A percentile compares a stretch with the other conserved stretches of the same genome.
phyloP scores from a whole-genome alignment of 2,797 vertebrate genomes.

The Neoniphon sammara region DNA sequence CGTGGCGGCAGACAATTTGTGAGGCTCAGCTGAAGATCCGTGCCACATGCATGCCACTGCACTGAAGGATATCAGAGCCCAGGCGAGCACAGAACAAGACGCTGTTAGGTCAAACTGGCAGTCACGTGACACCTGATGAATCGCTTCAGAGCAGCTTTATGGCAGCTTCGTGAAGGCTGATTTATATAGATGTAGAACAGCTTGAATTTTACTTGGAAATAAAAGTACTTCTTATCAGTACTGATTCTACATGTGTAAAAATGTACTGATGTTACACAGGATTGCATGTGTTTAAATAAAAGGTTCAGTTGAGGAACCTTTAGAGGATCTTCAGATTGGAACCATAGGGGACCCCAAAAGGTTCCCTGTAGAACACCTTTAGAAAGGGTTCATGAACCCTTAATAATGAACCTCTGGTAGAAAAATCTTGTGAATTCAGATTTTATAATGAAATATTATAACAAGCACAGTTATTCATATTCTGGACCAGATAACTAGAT shows the following conservation, averaged over 20 bases:
- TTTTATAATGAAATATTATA: not conserved
- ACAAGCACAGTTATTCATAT: not conserved
- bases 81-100: slow-evolving; percentile 3
- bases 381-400: not conserved
- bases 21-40: slow-evolving; percentile 82
- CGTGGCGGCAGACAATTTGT: slow-evolving; percentile 70
- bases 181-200: not conserved
- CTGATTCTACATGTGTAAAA: not conserved
- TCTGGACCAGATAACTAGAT: too few species aligned
- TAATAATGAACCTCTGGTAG: too few species aligned
- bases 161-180: not conserved
- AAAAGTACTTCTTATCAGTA: not conserved
- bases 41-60: slow-evolving; percentile 69
- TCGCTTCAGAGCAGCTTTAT: not conserved
- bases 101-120: slow-evolving; percentile 9
- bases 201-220: not conserved
- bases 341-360: not conserved
- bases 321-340: not conserved
- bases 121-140: slow-evolving; percentile 31
- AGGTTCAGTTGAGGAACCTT: not conserved
- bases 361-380: not conserved
- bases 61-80: slow-evolving; percentile 43
- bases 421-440: too few species aligned
- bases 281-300: too few species aligned
- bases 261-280: too few species aligned